Base-by-base conservation (phyloP, 2,113 vertebrate genomes). In the Oreochromis aureus region DNA sequence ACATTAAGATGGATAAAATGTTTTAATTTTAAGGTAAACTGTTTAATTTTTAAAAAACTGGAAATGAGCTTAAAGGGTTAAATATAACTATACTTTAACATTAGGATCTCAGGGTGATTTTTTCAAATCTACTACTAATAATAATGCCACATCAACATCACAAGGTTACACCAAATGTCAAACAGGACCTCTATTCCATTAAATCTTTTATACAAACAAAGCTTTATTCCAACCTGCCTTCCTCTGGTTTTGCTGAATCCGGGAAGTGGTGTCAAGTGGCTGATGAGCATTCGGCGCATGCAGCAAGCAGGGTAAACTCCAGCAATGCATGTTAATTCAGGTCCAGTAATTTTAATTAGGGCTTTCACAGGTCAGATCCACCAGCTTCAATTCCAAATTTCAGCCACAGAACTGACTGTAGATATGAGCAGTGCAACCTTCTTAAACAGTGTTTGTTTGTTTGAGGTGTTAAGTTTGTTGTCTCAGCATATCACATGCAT, bases 221-320 rank as follows among this genome's bases (percentile, higher is more conserved):
- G 46, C 55, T 81, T 85, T 58, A 87, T 84, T 41, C 15, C 59
- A 87, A 9, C 48, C 24, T 27, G 7, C n/a, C 30, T 80, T 80
- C 15, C 81, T 78, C 79, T 79, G 32, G 78, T 71, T 86, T 89
- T 76, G 81, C 53, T 11, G 81, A 90, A 79, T 93, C 84, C 85
- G 89, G 81, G 82, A 93, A 89, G 83, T 84, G 69, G 82, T 89
- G 87, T 92, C 89, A 94, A 92, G 88, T 85, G 86, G n/a, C 87
- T 91, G 84, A 85, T 91, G 85, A 93, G 90, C 81, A 71, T 88
- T 92, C 59, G 18, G 58, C 61, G 73, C 87, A 81, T 83, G 81
- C 51, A 84, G 89, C 88, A 90, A 87, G 85, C 61, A 88, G 83
- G 84, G 78, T 71, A 58, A 44, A 86, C 89, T 91, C 83, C 34